A percentile compares a stretch with the other conserved stretches of the same genome.
These are phyloP conservation scores for Phalangium opilio DNA, from an alignment of 2,888 invertebrate species.

Conservation along the genomic window DNA sequence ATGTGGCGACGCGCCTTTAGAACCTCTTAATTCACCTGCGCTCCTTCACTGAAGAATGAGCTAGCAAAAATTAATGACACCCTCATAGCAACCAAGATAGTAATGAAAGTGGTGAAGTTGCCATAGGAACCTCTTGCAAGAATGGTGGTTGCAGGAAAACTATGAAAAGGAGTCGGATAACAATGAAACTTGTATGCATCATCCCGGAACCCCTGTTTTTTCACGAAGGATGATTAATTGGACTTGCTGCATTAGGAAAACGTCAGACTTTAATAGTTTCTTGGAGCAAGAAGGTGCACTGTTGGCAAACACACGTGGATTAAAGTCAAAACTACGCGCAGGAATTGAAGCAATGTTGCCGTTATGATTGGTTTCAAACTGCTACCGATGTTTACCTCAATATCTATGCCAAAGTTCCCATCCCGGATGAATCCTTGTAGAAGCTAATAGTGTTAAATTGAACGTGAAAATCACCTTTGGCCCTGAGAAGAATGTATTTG, in stretches of 20 bases:
- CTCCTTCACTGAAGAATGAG: no score
- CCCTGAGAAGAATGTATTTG: conserved; percentile 50
- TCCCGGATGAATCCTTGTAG: conserved; percentile 57
- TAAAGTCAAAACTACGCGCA: conserved; percentile 35
- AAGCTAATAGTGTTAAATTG: conserved; percentile 68
- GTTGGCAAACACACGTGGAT: conserved; percentile 74
- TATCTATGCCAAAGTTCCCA: conserved; percentile 77
- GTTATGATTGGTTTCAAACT: conserved; percentile 94
- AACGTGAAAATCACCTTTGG: conserved; percentile 59
- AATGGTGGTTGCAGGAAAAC: conserved; percentile 55
- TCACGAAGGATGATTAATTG: conserved; percentile 93
- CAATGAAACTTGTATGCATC: conserved; percentile 61
- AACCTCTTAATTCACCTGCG: no score
- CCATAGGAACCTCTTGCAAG: conserved; percentile 59
- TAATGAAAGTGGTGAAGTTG: conserved; percentile 4
- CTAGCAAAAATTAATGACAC: no score
- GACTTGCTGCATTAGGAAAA: conserved; percentile 87
- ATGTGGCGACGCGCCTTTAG: no score
- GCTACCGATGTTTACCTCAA: conserved; percentile 65
- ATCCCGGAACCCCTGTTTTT: conserved; percentile 83
- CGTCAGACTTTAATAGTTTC: conserved; percentile 84
- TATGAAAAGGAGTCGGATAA: conserved; percentile 5
- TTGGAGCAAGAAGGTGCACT: conserved; percentile 81
- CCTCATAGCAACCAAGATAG: no score
- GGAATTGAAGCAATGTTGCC: conserved; percentile 38